These are phyloP conservation scores for Linurgus olivaceus DNA, from an alignment of 2,797 vertebrate species.

Conservation along the genomic window DNA sequence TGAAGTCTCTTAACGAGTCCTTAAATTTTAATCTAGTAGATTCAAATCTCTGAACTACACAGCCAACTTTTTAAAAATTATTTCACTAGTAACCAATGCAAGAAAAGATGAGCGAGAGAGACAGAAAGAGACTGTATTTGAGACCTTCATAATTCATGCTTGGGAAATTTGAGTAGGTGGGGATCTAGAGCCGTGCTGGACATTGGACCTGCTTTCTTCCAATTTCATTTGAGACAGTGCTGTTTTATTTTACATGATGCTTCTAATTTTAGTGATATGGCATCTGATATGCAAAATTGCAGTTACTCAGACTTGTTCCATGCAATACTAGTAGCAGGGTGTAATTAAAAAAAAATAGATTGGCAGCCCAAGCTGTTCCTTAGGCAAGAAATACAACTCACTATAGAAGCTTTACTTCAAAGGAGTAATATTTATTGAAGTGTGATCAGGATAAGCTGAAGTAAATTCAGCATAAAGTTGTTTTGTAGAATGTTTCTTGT, in stretches of 20 bases:
- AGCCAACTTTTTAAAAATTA: background rate
- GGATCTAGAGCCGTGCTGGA: background rate
- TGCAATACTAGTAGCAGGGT: background rate
- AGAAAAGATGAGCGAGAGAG: background rate
- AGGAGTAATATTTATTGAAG: background rate
- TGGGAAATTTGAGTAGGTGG: conserved; percentile 3
- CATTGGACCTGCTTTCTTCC: background rate
- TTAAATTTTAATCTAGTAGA: background rate
- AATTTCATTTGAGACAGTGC: background rate
- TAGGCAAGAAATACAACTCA: background rate
- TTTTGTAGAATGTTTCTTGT: background rate
- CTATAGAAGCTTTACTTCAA: background rate
- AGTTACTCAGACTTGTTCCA: background rate
- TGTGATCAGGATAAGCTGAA: background rate
- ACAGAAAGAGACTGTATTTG: background rate
- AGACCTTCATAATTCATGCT: background rate
- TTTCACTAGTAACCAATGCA: background rate
- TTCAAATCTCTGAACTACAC: background rate
- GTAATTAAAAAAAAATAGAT: background rate
- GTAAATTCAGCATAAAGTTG: background rate
- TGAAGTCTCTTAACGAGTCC: background rate
- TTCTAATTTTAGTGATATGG: conserved; percentile 3
- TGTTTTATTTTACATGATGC: background rate
- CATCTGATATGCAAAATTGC: background rate
- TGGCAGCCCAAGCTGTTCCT: background rate